Evolutionary conservation across 2,113 vertebrate genomes (phyloP), one percentile per base, ranked within the genome.

Genomic region (Equus przewalskii): DNA sequence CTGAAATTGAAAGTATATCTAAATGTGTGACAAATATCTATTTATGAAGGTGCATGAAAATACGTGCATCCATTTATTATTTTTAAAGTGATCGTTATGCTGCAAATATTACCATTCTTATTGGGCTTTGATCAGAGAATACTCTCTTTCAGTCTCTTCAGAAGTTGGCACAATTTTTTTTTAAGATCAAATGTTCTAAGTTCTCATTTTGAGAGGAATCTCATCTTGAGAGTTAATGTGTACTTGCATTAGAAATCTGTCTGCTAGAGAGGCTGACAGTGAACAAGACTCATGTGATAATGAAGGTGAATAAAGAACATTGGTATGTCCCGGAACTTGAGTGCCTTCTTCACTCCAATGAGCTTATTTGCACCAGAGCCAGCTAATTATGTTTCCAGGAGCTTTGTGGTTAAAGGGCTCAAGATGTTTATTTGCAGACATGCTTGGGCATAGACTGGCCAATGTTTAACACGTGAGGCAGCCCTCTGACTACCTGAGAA

Each of bases 351-450:
- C n/a, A 22, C 30, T 70, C 11, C 1, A n/a, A 51, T 76, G 93
- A 82, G 67, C 30, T 84, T 93, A 73, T 93, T 85, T 84, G 78
- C 1, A 22, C 51, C 21, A 26, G 62, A 62, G 69, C 56, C 21
- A 76, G 81, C 62, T 93, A 91, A 95, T 87, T 96, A 36, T 69
- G 56, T 69, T 96, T 86, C 54, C 83, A 94, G 85, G 36, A 91
- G 28, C 73, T 64, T 75, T 56, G 22, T 62, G 81, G 94, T 96
- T 98, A 82, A 93, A 96, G 78, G 56, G 73, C 79, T 96, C 28
- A 60, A 93, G 91, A 75, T 9, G 0, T 73, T 91, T 84, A 87
- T 96, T 97, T 97, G 96, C 9, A 98, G 30, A 73, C 73, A 67
- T 86, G 88, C 87, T 88, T 84, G 73, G 95, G 46, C 49, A 78